Evolutionary conservation across 2,797 vertebrate genomes (phyloP).

Genomic region (Denticeps clupeoides): DNA sequence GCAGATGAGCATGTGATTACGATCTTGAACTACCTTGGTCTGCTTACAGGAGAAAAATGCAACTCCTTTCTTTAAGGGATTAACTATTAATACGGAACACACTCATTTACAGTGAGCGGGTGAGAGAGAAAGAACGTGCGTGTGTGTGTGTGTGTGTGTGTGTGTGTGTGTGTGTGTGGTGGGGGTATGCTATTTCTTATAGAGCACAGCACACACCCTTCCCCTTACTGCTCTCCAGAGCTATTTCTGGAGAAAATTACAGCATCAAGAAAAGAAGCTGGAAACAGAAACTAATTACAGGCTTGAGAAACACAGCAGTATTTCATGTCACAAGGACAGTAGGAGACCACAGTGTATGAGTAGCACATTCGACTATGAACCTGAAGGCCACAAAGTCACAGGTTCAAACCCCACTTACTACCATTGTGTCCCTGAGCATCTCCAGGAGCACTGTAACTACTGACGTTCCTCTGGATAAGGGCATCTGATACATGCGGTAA

Average conservation of each 20-base stretch:
- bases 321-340: neutral
- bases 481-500: no score
- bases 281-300: conserved; percentile 18
- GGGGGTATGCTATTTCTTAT: no score
- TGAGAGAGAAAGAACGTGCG: neutral
- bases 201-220: conserved; percentile 26
- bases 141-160: neutral
- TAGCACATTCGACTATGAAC: no score
- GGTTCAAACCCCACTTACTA: no score
- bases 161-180: neutral
- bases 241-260: conserved; percentile 52
- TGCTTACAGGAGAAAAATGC: conserved; percentile 18
- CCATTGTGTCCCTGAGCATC: no score
- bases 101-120: neutral
- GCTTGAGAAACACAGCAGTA: conserved; percentile 1
- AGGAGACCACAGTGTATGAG: neutral
- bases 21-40: conserved; percentile 16
- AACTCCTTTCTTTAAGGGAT: conserved; percentile 10
- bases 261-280: conserved; percentile 27
- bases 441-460: no score
- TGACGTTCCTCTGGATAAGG: no score
- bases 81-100: conserved; percentile 12
- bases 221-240: conserved; percentile 12
- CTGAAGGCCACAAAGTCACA: no score
- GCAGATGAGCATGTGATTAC: no score